Evolutionary conservation across 1,140 invertebrate species (phyloP).

Genomic region (Megalonaias nervosa): DNA sequence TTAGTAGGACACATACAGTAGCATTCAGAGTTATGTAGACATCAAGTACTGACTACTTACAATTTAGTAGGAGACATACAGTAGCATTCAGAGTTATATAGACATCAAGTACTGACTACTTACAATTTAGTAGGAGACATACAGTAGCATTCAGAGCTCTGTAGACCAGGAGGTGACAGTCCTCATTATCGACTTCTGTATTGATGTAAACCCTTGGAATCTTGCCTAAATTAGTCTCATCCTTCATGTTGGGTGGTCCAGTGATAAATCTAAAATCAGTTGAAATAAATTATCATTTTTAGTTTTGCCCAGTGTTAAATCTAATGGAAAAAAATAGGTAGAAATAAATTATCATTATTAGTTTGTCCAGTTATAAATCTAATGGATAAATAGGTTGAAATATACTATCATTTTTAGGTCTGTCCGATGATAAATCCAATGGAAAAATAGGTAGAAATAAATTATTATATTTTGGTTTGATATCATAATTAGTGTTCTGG

Average conservation of each 20-base stretch:
- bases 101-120: constrained; percentile 46
- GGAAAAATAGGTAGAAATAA: too few species aligned
- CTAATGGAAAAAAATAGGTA: too few species aligned
- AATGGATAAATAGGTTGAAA: too few species aligned
- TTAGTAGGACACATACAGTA: constrained; percentile 74
- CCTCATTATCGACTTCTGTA: constrained; percentile 74
- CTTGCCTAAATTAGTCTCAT: constrained; percentile 76
- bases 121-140: constrained; percentile 76
- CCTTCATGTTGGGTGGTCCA: constrained; percentile 79
- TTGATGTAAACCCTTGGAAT: constrained; percentile 82
- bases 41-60: constrained; percentile 59
- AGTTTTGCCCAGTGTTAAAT: too few species aligned
- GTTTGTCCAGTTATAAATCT: too few species aligned
- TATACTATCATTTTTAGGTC: too few species aligned
- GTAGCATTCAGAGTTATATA: constrained; percentile 79
- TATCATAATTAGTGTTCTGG: too few species aligned
- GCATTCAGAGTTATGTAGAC: constrained; percentile 76
- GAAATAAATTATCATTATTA: too few species aligned
- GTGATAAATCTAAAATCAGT: constrained; percentile 78
- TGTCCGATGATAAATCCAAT: too few species aligned
- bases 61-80: constrained; percentile 78
- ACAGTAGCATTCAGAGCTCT: constrained; percentile 84
- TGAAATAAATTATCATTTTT: too few species aligned
- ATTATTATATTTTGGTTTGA: too few species aligned
- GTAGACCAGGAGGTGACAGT: constrained; percentile 85